Percentiles rank a stretch among this genome's conserved stretches.
These are phyloP conservation scores for Macrophya alboannulata DNA, from an alignment of 2,888 invertebrate genomes.

Conservation along the genomic window DNA sequence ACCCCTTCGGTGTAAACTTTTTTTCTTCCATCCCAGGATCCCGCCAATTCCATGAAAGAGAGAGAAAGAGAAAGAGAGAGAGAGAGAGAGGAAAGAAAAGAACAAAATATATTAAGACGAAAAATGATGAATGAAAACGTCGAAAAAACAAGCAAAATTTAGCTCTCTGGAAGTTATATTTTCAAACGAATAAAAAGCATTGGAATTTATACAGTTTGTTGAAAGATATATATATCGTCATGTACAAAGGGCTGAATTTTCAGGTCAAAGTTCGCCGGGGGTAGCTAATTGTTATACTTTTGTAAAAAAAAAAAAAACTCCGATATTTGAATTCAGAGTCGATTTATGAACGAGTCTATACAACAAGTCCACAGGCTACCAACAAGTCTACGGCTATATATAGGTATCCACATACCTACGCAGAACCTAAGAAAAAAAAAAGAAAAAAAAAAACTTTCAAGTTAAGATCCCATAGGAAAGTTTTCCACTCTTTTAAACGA, in stretches of 20 bases:
- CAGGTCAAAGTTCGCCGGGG: not conserved
- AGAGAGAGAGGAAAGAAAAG: not conserved
- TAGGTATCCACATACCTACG: not conserved
- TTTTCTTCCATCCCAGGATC: not conserved
- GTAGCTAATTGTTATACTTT: not conserved
- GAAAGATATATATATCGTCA: not conserved
- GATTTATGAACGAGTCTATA: not conserved
- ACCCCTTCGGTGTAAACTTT: constrained; percentile 16
- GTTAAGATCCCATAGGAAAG: constrained; percentile 47
- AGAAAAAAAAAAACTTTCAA: constrained; percentile 10
- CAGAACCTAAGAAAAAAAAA: not conserved
- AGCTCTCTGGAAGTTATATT: not conserved
- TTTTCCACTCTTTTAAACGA: constrained; percentile 48
- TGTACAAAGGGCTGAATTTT: not conserved
- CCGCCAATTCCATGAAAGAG: no score
- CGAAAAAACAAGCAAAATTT: not conserved
- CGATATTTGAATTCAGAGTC: not conserved
- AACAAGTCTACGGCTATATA: not conserved
- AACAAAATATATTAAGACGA: not conserved
- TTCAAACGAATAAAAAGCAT: not conserved
- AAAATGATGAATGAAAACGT: not conserved
- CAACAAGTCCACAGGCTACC: constrained; percentile 9
- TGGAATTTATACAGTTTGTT: not conserved
- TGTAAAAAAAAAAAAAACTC: not conserved
- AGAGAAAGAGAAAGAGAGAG: not conserved